Evolutionary conservation across 2,113 vertebrate genomes (phyloP).

Genomic region (Phaethornis superciliosus): DNA sequence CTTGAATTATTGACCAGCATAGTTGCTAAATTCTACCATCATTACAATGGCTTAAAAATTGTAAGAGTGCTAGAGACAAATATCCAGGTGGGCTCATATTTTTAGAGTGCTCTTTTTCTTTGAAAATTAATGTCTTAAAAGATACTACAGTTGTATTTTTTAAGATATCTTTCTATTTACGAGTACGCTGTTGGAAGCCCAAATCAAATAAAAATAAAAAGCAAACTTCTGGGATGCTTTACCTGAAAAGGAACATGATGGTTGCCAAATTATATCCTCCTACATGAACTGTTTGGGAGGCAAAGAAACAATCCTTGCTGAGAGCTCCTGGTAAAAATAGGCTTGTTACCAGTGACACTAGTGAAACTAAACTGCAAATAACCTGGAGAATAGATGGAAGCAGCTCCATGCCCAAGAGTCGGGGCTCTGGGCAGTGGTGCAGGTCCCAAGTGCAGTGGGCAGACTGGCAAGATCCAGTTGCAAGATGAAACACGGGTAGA

Average conservation of each 20-base stretch:
- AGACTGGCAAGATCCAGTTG: neutral
- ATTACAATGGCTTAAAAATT: neutral
- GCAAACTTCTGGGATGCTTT: neutral
- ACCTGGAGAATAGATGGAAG: neutral
- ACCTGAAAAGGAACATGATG: neutral
- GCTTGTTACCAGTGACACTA: rapidly evolving
- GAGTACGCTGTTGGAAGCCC: neutral
- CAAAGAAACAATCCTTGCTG: neutral
- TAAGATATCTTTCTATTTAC: neutral
- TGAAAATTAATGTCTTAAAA: neutral
- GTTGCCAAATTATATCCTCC: neutral
- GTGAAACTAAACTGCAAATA: neutral
- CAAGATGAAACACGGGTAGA: neutral
- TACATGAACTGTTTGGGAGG: neutral
- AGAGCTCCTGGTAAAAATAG: neutral
- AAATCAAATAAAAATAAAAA: neutral
- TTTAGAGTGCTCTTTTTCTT: neutral
- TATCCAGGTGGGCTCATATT: neutral
- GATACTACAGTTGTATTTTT: neutral
- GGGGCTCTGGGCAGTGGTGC: neutral
- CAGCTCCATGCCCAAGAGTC: neutral
- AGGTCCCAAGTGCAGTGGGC: neutral
- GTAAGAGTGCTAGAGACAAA: neutral
- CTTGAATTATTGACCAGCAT: neutral
- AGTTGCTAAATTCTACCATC: neutral